Base-by-base conservation (phyloP, 2,888 invertebrate species). In the Heliconius ismenius region DNA sequence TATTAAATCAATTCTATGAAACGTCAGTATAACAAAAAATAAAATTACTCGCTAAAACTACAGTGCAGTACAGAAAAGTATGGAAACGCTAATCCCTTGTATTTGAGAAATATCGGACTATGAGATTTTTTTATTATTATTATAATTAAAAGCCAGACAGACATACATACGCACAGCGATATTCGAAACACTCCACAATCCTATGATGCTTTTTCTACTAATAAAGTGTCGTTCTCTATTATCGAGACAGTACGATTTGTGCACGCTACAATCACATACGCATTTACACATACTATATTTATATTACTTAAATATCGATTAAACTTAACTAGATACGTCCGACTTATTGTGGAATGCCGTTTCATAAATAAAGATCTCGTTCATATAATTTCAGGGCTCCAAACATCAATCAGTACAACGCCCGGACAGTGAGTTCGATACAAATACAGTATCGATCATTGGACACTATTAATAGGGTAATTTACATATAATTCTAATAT, bases 211-310 rank as follows among this genome's bases (percentile, higher is more conserved):
- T 86, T 88, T 39, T 90, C 91, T 91, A 89, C 79, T 84, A 81
- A 87, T 86, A 87, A 88, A 89, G 85, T 73, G 60, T 89, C 87
- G 86, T 86, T 86, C 85, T 86, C 88, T 84, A 86, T 86, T 83
- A 83, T 85, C 88, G 89, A 91, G 88, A 88, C 87, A 88, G 88
- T 90, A 92, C 88, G 86, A 88, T 91, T 92, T 91, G 93, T 93
- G 93, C 93, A 92, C 89, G 85, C 93, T 93, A 93, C 91, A 73
- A 93, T 92, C 93, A 93, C 93, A 93, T 91, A 93, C 91, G 92
- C 90, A 88, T 90, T 91, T 86, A 87, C 88, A 88, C 88, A 91
- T 92, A 92, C 83, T 39, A 39, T 39, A 36, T 32, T 32, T 65
- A 90, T 74, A 80, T 84, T 86, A 86, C 87, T 87, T 87, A 89